Evolutionary conservation across 2,797 vertebrate genomes (phyloP), one percentile per base, ranked within the genome.

Genomic region (Chiroxiphia lanceolata): DNA sequence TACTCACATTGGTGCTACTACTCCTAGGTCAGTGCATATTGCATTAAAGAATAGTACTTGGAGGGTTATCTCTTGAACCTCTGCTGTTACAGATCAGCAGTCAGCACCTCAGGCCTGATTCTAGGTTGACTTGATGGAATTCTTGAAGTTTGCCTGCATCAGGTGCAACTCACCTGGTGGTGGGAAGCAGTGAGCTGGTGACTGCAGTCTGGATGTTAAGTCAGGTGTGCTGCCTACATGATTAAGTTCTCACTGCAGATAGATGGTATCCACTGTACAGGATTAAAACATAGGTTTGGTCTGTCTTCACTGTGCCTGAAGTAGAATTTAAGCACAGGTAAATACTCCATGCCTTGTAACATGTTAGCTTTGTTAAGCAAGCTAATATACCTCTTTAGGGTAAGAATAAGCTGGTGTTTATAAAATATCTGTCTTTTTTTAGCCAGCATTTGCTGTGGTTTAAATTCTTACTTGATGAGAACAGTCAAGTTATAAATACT

Each of bases 101-200:
- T 67, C 70, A 82, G 95, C 94, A 93, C 70, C 92, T 40, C 56
- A 87, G 68, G 79, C 57, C 76, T 68, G 74, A 25, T 92, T 93
- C 77, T 60, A 59, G 91, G 50, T 48, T 67, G 48, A 40, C 57
- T 79, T 70, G 7, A 38, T 63, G 94, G 61, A 95, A n/a, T 71
- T 44, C 65, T 51, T 79, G 40, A 34, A 6, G 56, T 45, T 84
- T 57, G 16, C 70, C 61, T 51, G 45, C 50, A 48, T 29, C 70
- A 21, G 51, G 36, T 23, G 23, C 3, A 0, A 21, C 71, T 64
- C 60, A 1, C 16, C 7, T 36, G 42, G 51, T 60, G 8, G 27
- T 53, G 63, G 59, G 69, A 57, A 23, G 38, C 61, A 59, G 48
- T 27, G 72, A 71, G 86, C 33, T 47, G 40, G 0, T 15, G 7